These are phyloP conservation scores for Mamestra brassicae DNA, from an alignment of 2,888 invertebrate genomes.

Conservation along the genomic window DNA sequence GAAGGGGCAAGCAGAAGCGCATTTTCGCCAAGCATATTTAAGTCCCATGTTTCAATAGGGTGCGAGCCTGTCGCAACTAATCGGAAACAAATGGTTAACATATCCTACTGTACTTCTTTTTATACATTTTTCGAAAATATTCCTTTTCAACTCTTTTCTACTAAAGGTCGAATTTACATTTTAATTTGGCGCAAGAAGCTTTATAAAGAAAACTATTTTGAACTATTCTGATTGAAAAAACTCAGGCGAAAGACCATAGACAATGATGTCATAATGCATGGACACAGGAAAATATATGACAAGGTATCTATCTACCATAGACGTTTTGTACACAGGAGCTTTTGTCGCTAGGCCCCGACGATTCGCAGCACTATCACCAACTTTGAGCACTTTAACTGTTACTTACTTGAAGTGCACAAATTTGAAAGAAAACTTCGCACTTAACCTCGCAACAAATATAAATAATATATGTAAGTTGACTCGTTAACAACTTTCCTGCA, in stretches of 20 bases:
- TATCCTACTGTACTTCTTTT: not conserved
- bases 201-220: too few species aligned
- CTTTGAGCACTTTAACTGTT: slow-evolving; percentile 47
- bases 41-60: not conserved
- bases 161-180: too few species aligned
- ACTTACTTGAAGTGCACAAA: slow-evolving; percentile 44
- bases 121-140: not conserved
- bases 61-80: not conserved
- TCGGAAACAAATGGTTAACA: not conserved
- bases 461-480: slow-evolving; percentile 49
- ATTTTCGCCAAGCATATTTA: not conserved
- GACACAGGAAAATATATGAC: not conserved
- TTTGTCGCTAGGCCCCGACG: slow-evolving; percentile 14
- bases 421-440: slow-evolving; percentile 54
- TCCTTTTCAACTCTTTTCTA: too few species aligned
- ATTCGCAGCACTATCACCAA: slow-evolving; percentile 49
- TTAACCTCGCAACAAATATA: slow-evolving; percentile 42
- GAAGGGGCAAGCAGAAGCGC: not conserved
- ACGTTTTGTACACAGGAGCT: slow-evolving; percentile 3
- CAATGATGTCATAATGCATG: slow-evolving; percentile 2
- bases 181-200: too few species aligned
- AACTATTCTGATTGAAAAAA: too few species aligned
- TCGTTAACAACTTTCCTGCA: slow-evolving; percentile 32
- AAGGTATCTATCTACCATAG: slow-evolving; percentile 1
- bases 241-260: not conserved